phyloP scores from a whole-genome alignment of 2,113 vertebrate genomes.

The Grallaria varia region DNA sequence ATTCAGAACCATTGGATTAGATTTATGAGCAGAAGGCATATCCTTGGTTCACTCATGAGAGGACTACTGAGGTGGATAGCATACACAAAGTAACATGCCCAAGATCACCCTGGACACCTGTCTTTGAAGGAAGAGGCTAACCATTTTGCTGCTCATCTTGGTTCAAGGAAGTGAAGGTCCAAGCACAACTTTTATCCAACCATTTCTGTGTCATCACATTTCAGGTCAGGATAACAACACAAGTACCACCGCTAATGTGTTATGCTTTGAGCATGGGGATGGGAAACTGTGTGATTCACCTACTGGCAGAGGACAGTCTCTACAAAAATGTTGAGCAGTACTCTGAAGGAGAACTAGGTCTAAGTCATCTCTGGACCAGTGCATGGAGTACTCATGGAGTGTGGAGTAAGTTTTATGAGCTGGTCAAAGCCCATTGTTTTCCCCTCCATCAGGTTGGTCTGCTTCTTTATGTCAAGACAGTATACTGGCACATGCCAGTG shows the following conservation, averaged over 20 bases:
- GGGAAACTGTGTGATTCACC: accelerated
- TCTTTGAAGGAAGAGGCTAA: neutral
- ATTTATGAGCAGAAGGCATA: neutral
- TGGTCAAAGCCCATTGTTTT: neutral
- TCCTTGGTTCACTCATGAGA: neutral
- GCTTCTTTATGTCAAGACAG: neutral
- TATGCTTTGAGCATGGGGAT: neutral
- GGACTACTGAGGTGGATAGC: neutral
- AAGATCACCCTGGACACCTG: neutral
- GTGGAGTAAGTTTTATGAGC: neutral
- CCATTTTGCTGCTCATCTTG: neutral
- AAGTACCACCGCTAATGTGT: neutral
- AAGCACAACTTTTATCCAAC: neutral
- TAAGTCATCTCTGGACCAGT: neutral
- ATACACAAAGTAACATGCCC: neutral
- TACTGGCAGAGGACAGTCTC: neutral
- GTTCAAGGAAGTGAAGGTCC: neutral
- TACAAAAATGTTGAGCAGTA: neutral
- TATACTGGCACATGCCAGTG: neutral
- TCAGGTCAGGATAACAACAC: neutral
- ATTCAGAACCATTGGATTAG: neutral
- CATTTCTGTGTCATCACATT: neutral
- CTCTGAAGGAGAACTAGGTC: neutral
- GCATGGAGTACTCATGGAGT: neutral
- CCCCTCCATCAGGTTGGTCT: neutral